Evolutionary conservation across 2,888 invertebrate species (phyloP).

Genomic region (Sepiola atlantica): DNA sequence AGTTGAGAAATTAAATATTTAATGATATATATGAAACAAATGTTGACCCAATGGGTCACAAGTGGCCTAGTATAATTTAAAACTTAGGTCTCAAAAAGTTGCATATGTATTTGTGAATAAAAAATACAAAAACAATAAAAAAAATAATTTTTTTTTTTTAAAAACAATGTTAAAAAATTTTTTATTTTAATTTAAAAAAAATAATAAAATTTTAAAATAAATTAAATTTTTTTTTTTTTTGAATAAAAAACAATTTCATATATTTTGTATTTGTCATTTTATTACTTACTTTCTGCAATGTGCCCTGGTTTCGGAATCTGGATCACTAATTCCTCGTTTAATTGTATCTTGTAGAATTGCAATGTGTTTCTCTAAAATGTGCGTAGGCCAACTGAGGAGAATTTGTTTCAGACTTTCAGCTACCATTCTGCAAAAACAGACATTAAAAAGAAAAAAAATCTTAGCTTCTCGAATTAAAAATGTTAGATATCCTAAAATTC

Average conservation of each 20-base stretch:
- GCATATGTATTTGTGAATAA: no score
- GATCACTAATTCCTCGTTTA: conserved; percentile 87
- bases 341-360: conserved; percentile 87
- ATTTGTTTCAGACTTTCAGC: conserved; percentile 90
- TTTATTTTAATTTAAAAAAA: no score
- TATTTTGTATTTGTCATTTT: neutral
- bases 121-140: no score
- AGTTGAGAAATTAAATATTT: no score
- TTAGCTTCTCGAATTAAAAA: neutral
- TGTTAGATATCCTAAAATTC: neutral
- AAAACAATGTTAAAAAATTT: no score
- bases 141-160: no score
- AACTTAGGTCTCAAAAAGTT: no score
- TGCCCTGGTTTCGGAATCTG: conserved; percentile 91
- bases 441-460: neutral
- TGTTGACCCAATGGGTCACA: no score
- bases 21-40: no score
- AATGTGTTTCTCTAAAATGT: conserved; percentile 87
- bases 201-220: neutral
- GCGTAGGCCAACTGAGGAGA: conserved; percentile 90
- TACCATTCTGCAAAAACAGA: conserved; percentile 72
- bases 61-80: no score
- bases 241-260: neutral
- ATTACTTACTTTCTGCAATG: conserved; percentile 84
- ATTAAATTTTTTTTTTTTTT: neutral